Percentiles rank a stretch among this genome's conserved stretches.
phyloP scores from a whole-genome alignment of 2,113 vertebrate genomes.

The Pygathrix nemaeus region DNA sequence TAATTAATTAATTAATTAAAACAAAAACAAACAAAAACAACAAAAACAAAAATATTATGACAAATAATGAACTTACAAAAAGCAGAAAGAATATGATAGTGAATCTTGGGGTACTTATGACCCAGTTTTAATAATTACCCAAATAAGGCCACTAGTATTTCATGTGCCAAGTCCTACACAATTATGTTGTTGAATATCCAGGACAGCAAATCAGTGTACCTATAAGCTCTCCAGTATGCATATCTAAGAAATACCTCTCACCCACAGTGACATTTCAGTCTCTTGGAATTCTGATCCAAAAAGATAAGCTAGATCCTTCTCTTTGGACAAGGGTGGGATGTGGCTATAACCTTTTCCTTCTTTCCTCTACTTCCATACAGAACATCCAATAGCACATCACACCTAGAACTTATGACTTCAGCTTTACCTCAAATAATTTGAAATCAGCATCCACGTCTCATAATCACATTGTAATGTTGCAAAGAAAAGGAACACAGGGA shows the following conservation, averaged over 20 bases:
- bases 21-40: not conserved
- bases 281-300: not conserved
- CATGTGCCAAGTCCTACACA: accelerated
- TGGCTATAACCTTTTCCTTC: not conserved
- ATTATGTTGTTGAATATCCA: not conserved
- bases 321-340: not conserved
- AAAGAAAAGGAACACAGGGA: not conserved
- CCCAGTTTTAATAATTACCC: not conserved
- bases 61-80: not conserved
- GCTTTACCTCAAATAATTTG: not conserved
- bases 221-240: not conserved
- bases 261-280: not conserved
- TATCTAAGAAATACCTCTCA: not conserved
- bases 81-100: not conserved
- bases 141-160: not conserved
- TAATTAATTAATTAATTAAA: not conserved
- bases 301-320: not conserved
- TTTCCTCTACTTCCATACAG: not conserved
- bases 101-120: not conserved
- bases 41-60: not conserved
- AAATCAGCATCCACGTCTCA: not conserved
- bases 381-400: not conserved
- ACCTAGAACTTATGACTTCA: not conserved
- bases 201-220: not conserved
- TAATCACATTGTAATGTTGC: not conserved